Evolutionary conservation across 2,797 vertebrate genomes (phyloP), one percentile per base, ranked within the genome.

Genomic region (Falco rusticolus): DNA sequence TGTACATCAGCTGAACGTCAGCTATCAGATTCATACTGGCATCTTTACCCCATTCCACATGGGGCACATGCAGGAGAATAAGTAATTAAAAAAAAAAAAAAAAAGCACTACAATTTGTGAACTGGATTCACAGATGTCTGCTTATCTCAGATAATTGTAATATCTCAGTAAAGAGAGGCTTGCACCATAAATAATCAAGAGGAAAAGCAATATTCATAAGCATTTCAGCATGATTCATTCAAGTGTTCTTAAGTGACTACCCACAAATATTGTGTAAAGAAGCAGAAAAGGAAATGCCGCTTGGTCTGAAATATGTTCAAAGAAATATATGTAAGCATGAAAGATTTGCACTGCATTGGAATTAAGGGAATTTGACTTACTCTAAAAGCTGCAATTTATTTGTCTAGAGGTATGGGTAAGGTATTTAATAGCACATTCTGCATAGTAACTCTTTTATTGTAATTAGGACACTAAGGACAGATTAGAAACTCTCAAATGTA

Each of bases 201-300:
- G 50, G 24, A 71, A 39, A 60, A 69, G 29, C 59, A 51, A 39
- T 28, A 10, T 50, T 72, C 33, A 13, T 20, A 37, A 63, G 31
- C n/a, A 22, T 94, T 72, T 79, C 43, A 66, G 33, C 50, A n/a
- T 11, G 54, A 69, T 70, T 94, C 70, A 70, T 54, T 63, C 18
- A 13, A 63, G 43, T 16, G 28, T 70, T 91, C 54, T 45, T 54
- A 78, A 88, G 63, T n/a, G 76, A 69, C 50, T 89, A 9, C 47
- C 54, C 54, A 84, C 50, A 91, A 93, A 90, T 69, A 87, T 7
- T 90, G 61, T 82, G 90, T 83, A 90, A 77, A 76, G 91, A 82
- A 78, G 80, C 64, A 83, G 90, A 74, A 96, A 34, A 64, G 21
- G 64, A 74, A 83, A 78, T 56, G 39, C 57, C 57, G 17, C 64